A percentile compares a stretch with the other conserved stretches of the same genome.
phyloP scores from a whole-genome alignment of 2,113 vertebrate species.

The Ciconia maguari region DNA sequence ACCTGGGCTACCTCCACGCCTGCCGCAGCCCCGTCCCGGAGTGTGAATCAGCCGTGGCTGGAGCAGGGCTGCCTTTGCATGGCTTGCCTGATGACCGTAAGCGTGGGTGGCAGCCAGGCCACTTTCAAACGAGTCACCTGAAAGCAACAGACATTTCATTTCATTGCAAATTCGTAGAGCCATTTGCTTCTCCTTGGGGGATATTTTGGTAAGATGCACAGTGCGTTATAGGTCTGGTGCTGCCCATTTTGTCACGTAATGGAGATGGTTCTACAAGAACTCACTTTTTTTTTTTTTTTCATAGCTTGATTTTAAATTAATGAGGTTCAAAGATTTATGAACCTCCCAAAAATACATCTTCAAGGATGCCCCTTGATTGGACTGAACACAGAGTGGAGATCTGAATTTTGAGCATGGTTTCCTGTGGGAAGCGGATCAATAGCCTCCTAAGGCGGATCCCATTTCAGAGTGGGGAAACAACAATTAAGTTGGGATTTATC shows the following conservation, averaged over 20 bases:
- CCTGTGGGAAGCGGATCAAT: neutral
- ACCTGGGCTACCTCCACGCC: neutral
- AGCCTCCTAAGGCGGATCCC: neutral
- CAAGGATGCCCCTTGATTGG: neutral
- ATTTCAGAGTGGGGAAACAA: neutral
- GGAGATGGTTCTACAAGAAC: neutral
- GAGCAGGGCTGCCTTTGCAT: neutral
- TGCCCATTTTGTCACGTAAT: accelerated
- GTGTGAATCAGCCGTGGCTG: neutral
- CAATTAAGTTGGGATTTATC: neutral
- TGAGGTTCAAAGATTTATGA: neutral
- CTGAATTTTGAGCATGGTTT: neutral
- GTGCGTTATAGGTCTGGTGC: accelerated
- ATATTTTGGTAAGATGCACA: neutral
- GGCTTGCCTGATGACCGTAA: accelerated
- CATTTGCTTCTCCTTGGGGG: neutral
- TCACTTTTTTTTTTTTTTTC: neutral
- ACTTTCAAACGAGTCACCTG: neutral
- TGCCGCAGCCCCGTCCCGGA: accelerated
- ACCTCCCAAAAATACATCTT: neutral
- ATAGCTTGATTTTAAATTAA: neutral
- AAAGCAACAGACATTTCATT: neutral
- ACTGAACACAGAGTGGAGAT: neutral
- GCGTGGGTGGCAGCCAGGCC: neutral
- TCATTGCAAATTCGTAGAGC: neutral